A percentile compares a stretch with the other conserved stretches of the same genome.
Conservation (phyloP, 2,888 invertebrate genomes). For the Aspidiotus destructor region DNA sequence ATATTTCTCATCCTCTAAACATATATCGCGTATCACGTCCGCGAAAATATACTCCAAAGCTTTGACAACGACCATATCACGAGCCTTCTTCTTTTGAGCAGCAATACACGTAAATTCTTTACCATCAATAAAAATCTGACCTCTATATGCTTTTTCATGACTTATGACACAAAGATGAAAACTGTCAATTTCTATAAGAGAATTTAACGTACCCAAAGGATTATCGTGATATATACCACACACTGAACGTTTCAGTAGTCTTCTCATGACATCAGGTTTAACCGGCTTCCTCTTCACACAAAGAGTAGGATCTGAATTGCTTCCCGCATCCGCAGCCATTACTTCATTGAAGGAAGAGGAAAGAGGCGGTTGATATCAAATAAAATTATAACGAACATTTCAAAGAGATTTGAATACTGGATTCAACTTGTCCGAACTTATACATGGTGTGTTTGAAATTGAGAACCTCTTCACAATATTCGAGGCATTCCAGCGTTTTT, state of each 20-base stretch:
- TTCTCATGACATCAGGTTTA: slow-evolving; percentile 12
- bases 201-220: slow-evolving; percentile 8
- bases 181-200: slow-evolving; percentile 1
- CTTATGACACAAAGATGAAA: slow-evolving; percentile 9
- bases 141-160: slow-evolving; percentile 5
- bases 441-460: no score
- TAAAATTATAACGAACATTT: no score
- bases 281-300: neutral
- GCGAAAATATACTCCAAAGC: slow-evolving; percentile 14
- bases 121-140: slow-evolving; percentile 2
- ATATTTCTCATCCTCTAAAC: no score
- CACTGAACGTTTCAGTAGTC: slow-evolving; percentile 18
- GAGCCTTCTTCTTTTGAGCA: slow-evolving; percentile 19
- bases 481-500: no score
- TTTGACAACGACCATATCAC: slow-evolving; percentile 11
- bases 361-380: no score
- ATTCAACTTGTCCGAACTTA: no score
- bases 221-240: slow-evolving; percentile 1
- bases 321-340: no score
- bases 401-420: no score
- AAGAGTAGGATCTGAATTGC: no score
- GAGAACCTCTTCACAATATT: no score
- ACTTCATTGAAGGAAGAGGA: no score
- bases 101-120: slow-evolving; percentile 5
- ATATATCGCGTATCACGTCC: neutral